phyloP scores from a whole-genome alignment of 2,888 invertebrate genomes.

The Melinaea marsaeus region DNA sequence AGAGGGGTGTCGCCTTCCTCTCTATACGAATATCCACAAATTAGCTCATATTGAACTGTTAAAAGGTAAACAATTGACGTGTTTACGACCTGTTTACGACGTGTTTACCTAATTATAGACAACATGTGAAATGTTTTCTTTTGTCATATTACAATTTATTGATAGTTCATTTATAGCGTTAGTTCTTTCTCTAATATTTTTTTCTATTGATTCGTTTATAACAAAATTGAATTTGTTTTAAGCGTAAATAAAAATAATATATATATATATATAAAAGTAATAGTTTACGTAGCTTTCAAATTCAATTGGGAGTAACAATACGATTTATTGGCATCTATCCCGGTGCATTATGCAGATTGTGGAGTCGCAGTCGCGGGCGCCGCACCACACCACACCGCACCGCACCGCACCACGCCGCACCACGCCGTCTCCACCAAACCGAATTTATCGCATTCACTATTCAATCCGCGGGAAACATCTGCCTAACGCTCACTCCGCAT shows the following conservation, averaged over 20 bases:
- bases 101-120: too few relatives aligned
- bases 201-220: too few relatives aligned
- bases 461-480: slow-evolving; percentile 68
- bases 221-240: too few relatives aligned
- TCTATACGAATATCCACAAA: slow-evolving; percentile 48
- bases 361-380: slow-evolving; percentile 43
- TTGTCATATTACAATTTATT: too few relatives aligned
- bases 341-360: slow-evolving; percentile 71
- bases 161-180: too few relatives aligned
- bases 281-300: slow-evolving; percentile 9
- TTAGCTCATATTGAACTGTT: slow-evolving; percentile 41
- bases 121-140: too few relatives aligned
- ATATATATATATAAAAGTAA: neutral
- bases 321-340: slow-evolving; percentile 33
- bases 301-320: slow-evolving; percentile 34
- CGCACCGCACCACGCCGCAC: slow-evolving; percentile 14
- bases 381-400: slow-evolving; percentile 19
- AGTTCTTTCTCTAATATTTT: too few relatives aligned
- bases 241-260: too few relatives aligned
- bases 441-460: slow-evolving; percentile 76
- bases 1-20: slow-evolving; percentile 51
- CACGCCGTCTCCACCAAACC: slow-evolving; percentile 56
- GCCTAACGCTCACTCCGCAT: slow-evolving; percentile 47
- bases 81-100: slow-evolving; percentile 5
- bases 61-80: slow-evolving; percentile 26